These are phyloP conservation scores for Drosophila ambigua DNA, from an alignment of 1,140 invertebrate genomes.

Conservation along the genomic window DNA sequence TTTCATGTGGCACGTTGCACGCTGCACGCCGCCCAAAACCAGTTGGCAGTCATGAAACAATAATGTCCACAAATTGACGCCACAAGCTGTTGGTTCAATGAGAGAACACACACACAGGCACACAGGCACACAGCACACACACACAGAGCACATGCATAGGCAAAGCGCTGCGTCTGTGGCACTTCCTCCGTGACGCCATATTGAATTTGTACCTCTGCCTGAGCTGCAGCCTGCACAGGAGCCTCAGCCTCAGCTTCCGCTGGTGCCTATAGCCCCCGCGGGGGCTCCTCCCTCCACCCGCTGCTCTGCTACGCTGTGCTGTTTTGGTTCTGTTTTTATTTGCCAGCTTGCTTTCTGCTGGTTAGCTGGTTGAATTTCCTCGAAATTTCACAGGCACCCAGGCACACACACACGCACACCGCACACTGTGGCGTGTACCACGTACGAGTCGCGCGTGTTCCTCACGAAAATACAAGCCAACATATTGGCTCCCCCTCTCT, in stretches of 20 bases:
- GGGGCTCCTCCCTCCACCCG: background rate
- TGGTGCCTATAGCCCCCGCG: background rate
- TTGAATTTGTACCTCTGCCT: conserved; percentile 65
- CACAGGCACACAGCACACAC: background rate
- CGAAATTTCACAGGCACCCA: conserved; percentile 35
- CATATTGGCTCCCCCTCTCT: conserved; percentile 48
- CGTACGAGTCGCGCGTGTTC: conserved; percentile 53
- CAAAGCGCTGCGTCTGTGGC: conserved; percentile 51
- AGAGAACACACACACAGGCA: conserved; percentile 32
- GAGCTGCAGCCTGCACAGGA: conserved; percentile 28
- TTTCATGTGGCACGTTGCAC: no score
- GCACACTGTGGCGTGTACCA: background rate
- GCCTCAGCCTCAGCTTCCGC: conserved; percentile 23
- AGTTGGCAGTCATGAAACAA: conserved; percentile 78
- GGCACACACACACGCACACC: conserved; percentile 15
- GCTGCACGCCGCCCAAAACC: conserved; percentile 7
- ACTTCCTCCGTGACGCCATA: conserved; percentile 73
- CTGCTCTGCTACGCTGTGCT: conserved; percentile 1
- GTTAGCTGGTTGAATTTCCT: conserved; percentile 75
- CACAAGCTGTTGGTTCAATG: conserved; percentile 80
- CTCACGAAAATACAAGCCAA: conserved; percentile 69
- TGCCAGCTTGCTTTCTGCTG: conserved; percentile 78
- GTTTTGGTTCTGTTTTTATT: conserved; percentile 70
- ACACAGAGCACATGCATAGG: conserved; percentile 2
- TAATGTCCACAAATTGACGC: conserved; percentile 81